These are phyloP conservation scores for Tenebrosternarchus preto DNA, from an alignment of 2,113 vertebrate genomes.

Conservation along the genomic window DNA sequence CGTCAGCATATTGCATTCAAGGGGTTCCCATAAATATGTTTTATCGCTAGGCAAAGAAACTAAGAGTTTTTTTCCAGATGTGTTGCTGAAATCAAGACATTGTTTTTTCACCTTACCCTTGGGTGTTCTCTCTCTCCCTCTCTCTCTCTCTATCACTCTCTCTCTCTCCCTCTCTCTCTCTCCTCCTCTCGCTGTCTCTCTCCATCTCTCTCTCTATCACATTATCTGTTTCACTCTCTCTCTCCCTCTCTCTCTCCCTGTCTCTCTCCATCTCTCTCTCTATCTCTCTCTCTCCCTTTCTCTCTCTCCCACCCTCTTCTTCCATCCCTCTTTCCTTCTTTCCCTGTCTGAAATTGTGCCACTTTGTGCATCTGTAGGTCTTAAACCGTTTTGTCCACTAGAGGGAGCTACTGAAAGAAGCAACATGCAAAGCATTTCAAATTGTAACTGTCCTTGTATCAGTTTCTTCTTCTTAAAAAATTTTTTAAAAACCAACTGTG, in stretches of 20 bases:
- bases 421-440: neutral
- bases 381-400: slow-evolving; percentile 60
- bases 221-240: neutral
- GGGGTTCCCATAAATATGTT: slow-evolving; percentile 68
- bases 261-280: neutral
- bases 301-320: too few relatives aligned
- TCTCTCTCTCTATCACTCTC: slow-evolving; percentile 45
- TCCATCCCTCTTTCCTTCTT: neutral
- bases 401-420: slow-evolving; percentile 65
- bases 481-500: too few relatives aligned
- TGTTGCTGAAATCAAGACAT: slow-evolving; percentile 54
- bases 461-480: too few relatives aligned
- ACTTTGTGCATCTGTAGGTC: neutral
- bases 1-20: slow-evolving; percentile 70
- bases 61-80: slow-evolving; percentile 63
- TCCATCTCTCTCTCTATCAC: too few relatives aligned
- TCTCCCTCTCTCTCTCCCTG: slow-evolving; percentile 1
- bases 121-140: slow-evolving; percentile 41
- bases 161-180: slow-evolving; percentile 44
- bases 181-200: slow-evolving; percentile 44
- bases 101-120: slow-evolving; percentile 53
- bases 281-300: neutral
- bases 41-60: slow-evolving; percentile 51
- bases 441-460: too few relatives aligned
- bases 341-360: neutral